Conservation (phyloP, 2,113 vertebrate species). For the Coreoperca whiteheadi region DNA sequence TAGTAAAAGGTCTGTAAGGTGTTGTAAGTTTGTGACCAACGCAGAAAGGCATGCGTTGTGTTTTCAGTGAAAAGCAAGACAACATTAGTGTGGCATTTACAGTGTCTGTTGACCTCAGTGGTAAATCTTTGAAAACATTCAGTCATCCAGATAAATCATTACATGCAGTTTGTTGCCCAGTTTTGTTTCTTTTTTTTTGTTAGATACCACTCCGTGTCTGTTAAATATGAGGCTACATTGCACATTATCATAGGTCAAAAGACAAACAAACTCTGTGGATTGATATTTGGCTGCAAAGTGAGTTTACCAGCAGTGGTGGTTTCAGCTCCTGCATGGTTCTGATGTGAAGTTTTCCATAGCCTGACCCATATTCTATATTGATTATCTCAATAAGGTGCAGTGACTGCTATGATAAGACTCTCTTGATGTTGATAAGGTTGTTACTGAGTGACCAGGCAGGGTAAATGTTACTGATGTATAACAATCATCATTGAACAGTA, state of each 20-base stretch:
- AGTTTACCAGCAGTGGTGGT: too few species aligned
- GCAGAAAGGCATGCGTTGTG: neutral
- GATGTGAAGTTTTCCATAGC: neutral
- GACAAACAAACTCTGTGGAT: too few species aligned
- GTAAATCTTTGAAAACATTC: slow-evolving; percentile 20
- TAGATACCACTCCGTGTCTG: neutral
- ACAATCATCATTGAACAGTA: slow-evolving; percentile 43
- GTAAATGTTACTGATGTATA: slow-evolving; percentile 37
- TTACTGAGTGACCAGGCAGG: slow-evolving; percentile 72
- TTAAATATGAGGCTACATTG: neutral
- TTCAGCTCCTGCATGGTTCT: too few species aligned
- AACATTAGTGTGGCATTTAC: neutral
- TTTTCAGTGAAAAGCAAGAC: neutral
- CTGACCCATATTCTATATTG: slow-evolving; percentile 49
- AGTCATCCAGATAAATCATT: slow-evolving; percentile 20
- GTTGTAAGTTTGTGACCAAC: neutral
- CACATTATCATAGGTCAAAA: too few species aligned
- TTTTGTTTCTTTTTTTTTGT: neutral
- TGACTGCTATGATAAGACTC: slow-evolving; percentile 61
- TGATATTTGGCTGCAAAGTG: too few species aligned
- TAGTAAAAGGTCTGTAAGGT: slow-evolving; percentile 44
- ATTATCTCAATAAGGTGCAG: slow-evolving; percentile 50
- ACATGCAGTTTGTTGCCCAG: neutral
- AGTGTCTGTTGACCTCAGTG: neutral
- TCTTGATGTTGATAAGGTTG: slow-evolving; percentile 68